phyloP scores from a whole-genome alignment of 2,888 invertebrate genomes.

The Trichopria drosophilae region DNA sequence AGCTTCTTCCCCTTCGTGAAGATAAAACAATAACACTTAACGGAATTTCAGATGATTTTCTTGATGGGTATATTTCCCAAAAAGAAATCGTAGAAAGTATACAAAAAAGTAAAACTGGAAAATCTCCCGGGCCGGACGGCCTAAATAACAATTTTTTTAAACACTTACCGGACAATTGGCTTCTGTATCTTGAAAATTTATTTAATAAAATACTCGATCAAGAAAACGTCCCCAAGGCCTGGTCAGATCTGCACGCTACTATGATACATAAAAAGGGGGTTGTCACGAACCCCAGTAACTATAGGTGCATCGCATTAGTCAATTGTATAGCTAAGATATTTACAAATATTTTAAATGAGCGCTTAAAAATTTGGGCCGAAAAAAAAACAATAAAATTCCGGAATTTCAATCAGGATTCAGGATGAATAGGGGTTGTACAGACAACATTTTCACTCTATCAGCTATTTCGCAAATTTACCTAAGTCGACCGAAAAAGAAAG shows the following conservation, averaged over 20 bases:
- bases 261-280: slow-evolving; percentile 18
- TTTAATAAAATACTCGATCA: too few species aligned
- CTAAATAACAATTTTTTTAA: too few species aligned
- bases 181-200: too few species aligned
- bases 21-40: too few species aligned
- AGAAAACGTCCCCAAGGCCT: not conserved
- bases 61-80: too few species aligned
- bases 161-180: too few species aligned
- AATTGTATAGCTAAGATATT: slow-evolving; percentile 34
- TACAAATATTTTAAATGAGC: slow-evolving; percentile 24
- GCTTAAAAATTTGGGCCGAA: slow-evolving; percentile 31
- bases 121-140: slow-evolving; percentile 17
- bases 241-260: not conserved
- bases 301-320: slow-evolving; percentile 35
- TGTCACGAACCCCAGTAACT: slow-evolving; percentile 29
- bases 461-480: slow-evolving; percentile 21
- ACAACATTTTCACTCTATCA: too few species aligned
- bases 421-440: too few species aligned
- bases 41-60: too few species aligned
- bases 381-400: too few species aligned
- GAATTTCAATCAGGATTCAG: too few species aligned
- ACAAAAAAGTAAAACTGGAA: slow-evolving; percentile 10
- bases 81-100: slow-evolving; percentile 12
- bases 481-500: slow-evolving; percentile 8
- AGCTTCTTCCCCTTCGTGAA: too few species aligned